These are phyloP conservation scores for Orchesella cincta DNA, from an alignment of 1,140 invertebrate species.

Conservation along the genomic window DNA sequence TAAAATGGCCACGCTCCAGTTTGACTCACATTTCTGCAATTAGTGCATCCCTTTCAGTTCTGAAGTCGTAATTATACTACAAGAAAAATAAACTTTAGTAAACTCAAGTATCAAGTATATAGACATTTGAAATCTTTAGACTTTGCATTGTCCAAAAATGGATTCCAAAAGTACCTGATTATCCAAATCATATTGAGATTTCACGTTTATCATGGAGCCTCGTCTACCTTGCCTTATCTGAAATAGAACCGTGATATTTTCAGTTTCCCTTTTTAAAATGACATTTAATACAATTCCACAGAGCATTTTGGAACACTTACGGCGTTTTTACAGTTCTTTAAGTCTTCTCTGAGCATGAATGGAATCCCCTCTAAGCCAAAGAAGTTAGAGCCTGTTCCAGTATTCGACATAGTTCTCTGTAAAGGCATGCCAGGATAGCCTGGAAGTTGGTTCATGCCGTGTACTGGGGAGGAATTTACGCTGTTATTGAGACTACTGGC, in stretches of 20 bases:
- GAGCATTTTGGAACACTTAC: background rate
- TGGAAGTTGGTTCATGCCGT: background rate
- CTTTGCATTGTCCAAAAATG: background rate
- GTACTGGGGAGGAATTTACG: background rate
- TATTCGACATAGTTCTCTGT: background rate
- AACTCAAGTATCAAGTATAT: background rate
- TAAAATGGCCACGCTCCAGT: no score
- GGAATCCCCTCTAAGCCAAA: slow-evolving; percentile 46
- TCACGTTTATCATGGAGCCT: slow-evolving; percentile 8
- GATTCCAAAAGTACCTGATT: slow-evolving; percentile 35
- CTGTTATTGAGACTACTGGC: background rate
- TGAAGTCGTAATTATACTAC: slow-evolving; percentile 47
- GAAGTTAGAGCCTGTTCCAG: slow-evolving; percentile 29
- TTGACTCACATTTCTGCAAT: background rate
- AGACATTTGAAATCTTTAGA: background rate
- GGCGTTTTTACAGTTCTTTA: slow-evolving; percentile 16
- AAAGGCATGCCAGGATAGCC: background rate
- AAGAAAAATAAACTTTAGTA: slow-evolving; percentile 18
- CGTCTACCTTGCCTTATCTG: background rate
- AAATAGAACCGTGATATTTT: no score
- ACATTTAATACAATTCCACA: slow-evolving; percentile 7
- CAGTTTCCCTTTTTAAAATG: background rate
- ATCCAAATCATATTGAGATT: slow-evolving; percentile 42
- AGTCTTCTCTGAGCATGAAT: slow-evolving; percentile 43
- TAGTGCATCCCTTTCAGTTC: slow-evolving; percentile 41